Evolutionary conservation across 1,140 invertebrate genomes (phyloP).

Genomic region (Gryllus bimaculatus): DNA sequence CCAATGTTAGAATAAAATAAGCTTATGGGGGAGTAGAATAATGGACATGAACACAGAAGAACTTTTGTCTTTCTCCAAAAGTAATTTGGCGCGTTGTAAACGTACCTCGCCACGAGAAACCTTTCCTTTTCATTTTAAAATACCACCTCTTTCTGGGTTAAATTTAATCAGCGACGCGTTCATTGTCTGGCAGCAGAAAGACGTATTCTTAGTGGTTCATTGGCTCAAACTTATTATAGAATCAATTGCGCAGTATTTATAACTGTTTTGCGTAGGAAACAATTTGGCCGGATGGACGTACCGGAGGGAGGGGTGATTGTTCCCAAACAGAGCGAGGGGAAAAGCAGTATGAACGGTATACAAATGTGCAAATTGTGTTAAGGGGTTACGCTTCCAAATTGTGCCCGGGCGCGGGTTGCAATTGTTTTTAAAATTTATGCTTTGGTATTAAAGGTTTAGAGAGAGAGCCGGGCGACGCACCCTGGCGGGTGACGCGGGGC

Average conservation of each 20-base stretch:
- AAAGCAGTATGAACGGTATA: neutral
- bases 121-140: neutral
- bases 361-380: constrained; percentile 1
- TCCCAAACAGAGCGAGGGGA: neutral
- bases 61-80: neutral
- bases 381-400: neutral
- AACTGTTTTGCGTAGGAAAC: neutral
- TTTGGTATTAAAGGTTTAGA: neutral
- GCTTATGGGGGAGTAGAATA: too few species aligned
- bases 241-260: neutral
- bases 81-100: neutral
- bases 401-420: neutral
- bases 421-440: constrained; percentile 6
- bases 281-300: neutral
- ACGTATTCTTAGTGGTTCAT: neutral
- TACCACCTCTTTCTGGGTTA: neutral
- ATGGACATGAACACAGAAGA: too few species aligned
- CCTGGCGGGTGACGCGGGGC: too few species aligned
- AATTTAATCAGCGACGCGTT: neutral
- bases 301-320: neutral
- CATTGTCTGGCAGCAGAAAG: neutral
- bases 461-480: neutral
- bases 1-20: too few species aligned
- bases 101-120: neutral
- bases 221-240: neutral